Evolutionary conservation across 2,797 vertebrate species (phyloP).

Genomic region (Sebastes oblongus): DNA sequence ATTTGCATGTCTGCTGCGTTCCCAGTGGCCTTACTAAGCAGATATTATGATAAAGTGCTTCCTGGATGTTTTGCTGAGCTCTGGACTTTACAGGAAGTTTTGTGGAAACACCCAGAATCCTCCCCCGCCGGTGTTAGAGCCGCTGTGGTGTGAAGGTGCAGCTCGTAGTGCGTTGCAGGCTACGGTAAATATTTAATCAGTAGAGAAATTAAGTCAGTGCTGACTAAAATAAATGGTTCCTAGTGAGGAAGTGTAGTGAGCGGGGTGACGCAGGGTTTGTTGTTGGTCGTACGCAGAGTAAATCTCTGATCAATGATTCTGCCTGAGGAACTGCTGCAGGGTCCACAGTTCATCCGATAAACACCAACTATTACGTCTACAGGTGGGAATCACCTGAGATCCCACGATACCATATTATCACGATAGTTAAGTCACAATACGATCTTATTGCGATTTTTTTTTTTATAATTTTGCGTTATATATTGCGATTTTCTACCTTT

Average conservation of each 20-base stretch:
- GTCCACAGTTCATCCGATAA: background rate
- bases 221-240: slow-evolving; percentile 47
- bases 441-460: too few relatives aligned
- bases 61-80: slow-evolving; percentile 58
- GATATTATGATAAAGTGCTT: slow-evolving; percentile 66
- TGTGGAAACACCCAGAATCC: slow-evolving; percentile 45
- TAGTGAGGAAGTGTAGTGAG: background rate
- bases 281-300: slow-evolving; percentile 2
- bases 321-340: background rate
- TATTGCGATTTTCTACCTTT: too few relatives aligned
- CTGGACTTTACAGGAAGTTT: slow-evolving; percentile 42
- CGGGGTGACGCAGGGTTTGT: slow-evolving; percentile 1
- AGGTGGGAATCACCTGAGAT: background rate
- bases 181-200: slow-evolving; percentile 65
- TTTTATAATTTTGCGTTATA: too few relatives aligned
- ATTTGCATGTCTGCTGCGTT: slow-evolving; percentile 47
- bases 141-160: slow-evolving; percentile 1
- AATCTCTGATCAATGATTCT: slow-evolving; percentile 26
- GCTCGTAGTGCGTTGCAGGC: slow-evolving; percentile 8
- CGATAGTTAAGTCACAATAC: too few relatives aligned
- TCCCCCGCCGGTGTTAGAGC: background rate
- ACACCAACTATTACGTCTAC: background rate
- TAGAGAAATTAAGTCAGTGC: slow-evolving; percentile 40
- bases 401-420: too few relatives aligned
- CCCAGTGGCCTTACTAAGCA: slow-evolving; percentile 58